Conservation (phyloP, 2,888 invertebrate genomes). For the Junonia oenone region DNA sequence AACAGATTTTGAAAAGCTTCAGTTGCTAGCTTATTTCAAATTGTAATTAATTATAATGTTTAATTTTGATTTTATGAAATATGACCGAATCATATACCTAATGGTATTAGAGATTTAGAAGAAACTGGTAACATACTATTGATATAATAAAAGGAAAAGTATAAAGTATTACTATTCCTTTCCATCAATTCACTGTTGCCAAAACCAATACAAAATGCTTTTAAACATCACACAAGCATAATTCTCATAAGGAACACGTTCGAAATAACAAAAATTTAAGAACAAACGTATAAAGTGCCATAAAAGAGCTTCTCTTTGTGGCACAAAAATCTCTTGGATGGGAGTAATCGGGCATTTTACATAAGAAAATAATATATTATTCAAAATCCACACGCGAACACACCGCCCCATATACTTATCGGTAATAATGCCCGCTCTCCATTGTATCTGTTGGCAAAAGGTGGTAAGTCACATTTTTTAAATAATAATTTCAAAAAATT, state of each 20-base stretch:
- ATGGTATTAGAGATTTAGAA: too few relatives aligned
- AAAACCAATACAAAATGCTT: background rate
- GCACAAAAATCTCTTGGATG: constrained; percentile 68
- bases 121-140: too few relatives aligned
- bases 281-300: constrained; percentile 70
- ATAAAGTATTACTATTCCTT: too few relatives aligned
- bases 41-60: too few relatives aligned
- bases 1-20: too few relatives aligned
- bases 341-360: constrained; percentile 78
- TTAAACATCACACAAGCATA: background rate
- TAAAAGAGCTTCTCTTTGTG: constrained; percentile 70
- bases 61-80: too few relatives aligned
- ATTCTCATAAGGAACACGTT: background rate
- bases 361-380: constrained; percentile 79
- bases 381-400: constrained; percentile 73
- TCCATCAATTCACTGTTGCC: too few relatives aligned
- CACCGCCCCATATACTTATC: constrained; percentile 70
- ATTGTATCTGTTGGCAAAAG: constrained; percentile 30
- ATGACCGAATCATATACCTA: too few relatives aligned
- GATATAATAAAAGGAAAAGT: too few relatives aligned
- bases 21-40: too few relatives aligned
- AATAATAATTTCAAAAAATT: too few relatives aligned
- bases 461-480: constrained; percentile 24
- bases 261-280: constrained; percentile 41
- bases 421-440: constrained; percentile 67